These are phyloP conservation scores for Procambarus clarkii DNA, from an alignment of 1,140 invertebrate genomes.

Conservation along the genomic window DNA sequence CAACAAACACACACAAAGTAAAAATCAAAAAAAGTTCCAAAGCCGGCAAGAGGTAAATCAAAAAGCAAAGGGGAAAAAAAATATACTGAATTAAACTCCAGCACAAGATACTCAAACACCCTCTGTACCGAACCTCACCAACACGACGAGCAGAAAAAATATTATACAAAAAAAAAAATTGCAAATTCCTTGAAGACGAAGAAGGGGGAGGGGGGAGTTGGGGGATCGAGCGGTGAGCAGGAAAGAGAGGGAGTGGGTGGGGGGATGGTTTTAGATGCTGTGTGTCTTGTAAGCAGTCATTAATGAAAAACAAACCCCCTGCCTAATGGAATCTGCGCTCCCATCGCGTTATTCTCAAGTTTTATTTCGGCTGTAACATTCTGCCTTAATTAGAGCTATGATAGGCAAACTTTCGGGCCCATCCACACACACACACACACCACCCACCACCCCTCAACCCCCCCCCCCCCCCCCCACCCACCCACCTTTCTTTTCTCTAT, in stretches of 20 bases:
- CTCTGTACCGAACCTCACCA: neutral
- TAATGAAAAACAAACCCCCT: conserved; percentile 69
- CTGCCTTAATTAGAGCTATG: conserved; percentile 66
- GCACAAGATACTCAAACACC: neutral
- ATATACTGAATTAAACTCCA: neutral
- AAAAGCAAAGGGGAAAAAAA: neutral
- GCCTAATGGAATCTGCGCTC: conserved; percentile 53
- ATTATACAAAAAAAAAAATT: conserved; percentile 12
- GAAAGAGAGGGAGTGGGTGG: neutral
- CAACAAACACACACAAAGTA: neutral
- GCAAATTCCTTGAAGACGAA: conserved; percentile 33
- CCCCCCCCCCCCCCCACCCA: neutral
- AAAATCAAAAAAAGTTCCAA: too few species aligned
- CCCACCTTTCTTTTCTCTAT: neutral
- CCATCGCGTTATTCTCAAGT: conserved; percentile 33
- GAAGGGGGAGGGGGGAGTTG: neutral
- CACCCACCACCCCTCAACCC: too few species aligned
- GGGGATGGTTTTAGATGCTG: conserved; percentile 57
- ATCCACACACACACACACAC: too few species aligned
- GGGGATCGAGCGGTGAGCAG: neutral
- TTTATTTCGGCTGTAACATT: conserved; percentile 63
- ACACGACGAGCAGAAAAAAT: neutral
- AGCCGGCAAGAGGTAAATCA: too few species aligned
- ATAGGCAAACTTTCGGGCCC: conserved; percentile 16
- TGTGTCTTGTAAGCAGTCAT: conserved; percentile 68